Base-by-base conservation (phyloP, 2,113 vertebrate genomes). In the Heterocephalus glaber region DNA sequence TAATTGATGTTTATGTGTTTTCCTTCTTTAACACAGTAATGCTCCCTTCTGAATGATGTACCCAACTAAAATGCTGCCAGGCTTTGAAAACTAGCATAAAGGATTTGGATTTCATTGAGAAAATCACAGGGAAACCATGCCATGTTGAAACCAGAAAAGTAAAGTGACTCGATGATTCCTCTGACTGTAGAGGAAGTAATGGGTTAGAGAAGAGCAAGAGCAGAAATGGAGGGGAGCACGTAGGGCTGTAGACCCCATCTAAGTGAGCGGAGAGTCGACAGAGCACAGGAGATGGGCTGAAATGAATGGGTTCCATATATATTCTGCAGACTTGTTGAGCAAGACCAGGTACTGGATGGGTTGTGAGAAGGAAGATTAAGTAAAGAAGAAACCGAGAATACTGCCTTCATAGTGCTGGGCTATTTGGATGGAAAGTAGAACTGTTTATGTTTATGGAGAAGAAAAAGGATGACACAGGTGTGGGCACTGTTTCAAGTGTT, bases 41-140 rank as follows among this genome's bases (percentile, higher is more conserved):
- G 5, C 74, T 83, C 10, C 17, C 56, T 96, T 83, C 44, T 94
- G 74, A 83, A 86, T 66, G 80, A 79, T 81, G 24, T 28, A 17
- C 10, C 35, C 72, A 90, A 12, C 9, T 63, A 33, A 70, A 95
- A 79, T 79, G 66, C 76, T 35, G 33, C 33, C 33, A 13, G 10
- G 28, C 70, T 89, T 92, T 90, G 9, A 74, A 96, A 93, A 66
- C 17, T 11, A 91, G 72, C 3, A 30, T 47, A 76, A 89, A 93
- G 19, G 35, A 83, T 65, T 76, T 72, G 4, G 3, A 79, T 83
- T 91, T 68, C 9, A 17, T 81, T 91, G 33, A 86, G 60, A 89
- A 19, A 87, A 20, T 93, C 66, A 63, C 7, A 68, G 54, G 54
- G 87, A 95, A 41, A 54, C 4, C 14, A 84, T 24, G 20, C 17